Percentiles rank a stretch among this genome's conserved stretches.
Conservation (phyloP, 2,888 invertebrate genomes). For the Platerodrilus igneus region DNA sequence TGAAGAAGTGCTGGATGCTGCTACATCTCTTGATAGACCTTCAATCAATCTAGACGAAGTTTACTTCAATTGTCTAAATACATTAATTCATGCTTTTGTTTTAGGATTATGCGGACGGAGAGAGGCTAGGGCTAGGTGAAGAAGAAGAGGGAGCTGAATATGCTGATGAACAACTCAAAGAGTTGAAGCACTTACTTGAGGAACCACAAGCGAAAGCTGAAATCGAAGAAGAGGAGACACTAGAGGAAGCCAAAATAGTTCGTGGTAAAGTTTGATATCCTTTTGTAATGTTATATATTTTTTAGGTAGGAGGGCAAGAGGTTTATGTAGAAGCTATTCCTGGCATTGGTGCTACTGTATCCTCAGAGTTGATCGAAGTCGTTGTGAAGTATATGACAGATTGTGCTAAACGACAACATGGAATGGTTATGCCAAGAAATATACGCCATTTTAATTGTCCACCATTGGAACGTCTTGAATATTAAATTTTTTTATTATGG, state of each 20-base stretch:
- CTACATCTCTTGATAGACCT: neutral
- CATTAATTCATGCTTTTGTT: too few species aligned
- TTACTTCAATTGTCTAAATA: too few species aligned
- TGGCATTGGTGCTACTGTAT: slow-evolving; percentile 58
- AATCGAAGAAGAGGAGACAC: slow-evolving; percentile 22
- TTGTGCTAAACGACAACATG: slow-evolving; percentile 56
- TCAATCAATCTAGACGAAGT: neutral
- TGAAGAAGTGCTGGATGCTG: neutral
- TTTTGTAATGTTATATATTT: neutral
- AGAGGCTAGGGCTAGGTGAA: slow-evolving; percentile 4
- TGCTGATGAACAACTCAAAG: slow-evolving; percentile 1
- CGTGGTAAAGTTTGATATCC: neutral
- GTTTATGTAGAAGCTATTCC: slow-evolving; percentile 49
- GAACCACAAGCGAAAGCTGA: slow-evolving; percentile 8
- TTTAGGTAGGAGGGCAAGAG: slow-evolving; percentile 34
- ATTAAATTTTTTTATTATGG: too few species aligned
- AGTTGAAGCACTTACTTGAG: slow-evolving; percentile 6
- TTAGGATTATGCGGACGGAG: too few species aligned
- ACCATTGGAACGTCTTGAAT: slow-evolving; percentile 62
- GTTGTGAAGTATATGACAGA: slow-evolving; percentile 54
- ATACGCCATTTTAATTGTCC: slow-evolving; percentile 66
- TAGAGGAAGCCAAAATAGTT: slow-evolving; percentile 22
- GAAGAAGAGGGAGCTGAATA: neutral
- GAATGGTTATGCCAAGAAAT: slow-evolving; percentile 67
- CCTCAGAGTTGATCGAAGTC: slow-evolving; percentile 49